A percentile compares a stretch with the other conserved stretches of the same genome.
Evolutionary conservation across 1,140 invertebrate species (phyloP).

Genomic region (Drosophila truncata): DNA sequence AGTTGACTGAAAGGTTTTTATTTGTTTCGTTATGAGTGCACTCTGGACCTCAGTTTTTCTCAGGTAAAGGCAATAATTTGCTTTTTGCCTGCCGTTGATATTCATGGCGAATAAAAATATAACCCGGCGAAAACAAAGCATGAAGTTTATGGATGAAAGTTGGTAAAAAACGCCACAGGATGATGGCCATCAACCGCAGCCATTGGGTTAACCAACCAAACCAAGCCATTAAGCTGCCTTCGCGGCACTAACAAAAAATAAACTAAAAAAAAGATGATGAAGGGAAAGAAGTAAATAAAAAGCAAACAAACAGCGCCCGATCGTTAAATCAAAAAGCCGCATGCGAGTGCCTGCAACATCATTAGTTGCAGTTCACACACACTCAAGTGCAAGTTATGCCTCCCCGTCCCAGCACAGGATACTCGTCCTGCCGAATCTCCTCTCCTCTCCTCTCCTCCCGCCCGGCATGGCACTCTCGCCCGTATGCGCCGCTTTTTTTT

Average conservation of each 20-base stretch:
- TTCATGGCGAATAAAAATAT: constrained; percentile 47
- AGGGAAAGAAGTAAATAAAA: constrained; percentile 34
- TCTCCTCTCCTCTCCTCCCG: too few species aligned
- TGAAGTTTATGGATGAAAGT: constrained; percentile 51
- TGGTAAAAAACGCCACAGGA: constrained; percentile 30
- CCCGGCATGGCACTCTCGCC: constrained; percentile 13
- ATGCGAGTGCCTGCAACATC: constrained; percentile 82
- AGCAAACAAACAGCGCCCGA: constrained; percentile 46
- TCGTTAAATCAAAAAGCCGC: constrained; percentile 81
- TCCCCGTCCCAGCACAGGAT: constrained; percentile 2
- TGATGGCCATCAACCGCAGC: constrained; percentile 70
- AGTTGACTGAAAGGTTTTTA: constrained; percentile 36
- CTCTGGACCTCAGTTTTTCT: neutral
- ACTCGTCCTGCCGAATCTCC: neutral
- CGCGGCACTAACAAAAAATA: constrained; percentile 3
- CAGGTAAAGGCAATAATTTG: constrained; percentile 33
- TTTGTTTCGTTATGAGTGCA: constrained; percentile 41
- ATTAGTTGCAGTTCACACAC: constrained; percentile 83
- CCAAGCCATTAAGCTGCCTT: constrained; percentile 64
- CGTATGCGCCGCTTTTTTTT: constrained; percentile 59
- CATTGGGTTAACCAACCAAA: constrained; percentile 63
- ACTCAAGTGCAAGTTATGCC: constrained; percentile 72
- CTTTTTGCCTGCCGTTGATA: constrained; percentile 22
- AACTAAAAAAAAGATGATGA: constrained; percentile 1
- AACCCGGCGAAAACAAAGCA: constrained; percentile 41